A percentile compares a stretch with the other conserved stretches of the same genome.
Conservation (phyloP, 1,140 invertebrate genomes). For the Drosophila repleta region DNA sequence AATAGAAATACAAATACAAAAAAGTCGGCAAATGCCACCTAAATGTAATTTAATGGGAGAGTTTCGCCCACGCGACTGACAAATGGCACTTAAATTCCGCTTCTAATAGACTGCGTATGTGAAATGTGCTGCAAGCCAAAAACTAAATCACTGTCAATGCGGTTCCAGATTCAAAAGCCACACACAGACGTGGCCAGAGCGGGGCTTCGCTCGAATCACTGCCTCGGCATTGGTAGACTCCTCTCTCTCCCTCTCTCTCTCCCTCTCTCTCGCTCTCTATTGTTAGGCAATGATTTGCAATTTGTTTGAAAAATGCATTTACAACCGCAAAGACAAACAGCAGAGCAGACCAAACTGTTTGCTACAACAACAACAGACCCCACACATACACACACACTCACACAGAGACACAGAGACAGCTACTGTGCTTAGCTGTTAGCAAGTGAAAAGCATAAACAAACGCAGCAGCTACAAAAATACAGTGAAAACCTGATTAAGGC, state of each 20-base stretch:
- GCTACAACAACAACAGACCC: neutral
- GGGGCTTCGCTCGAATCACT: constrained; percentile 43
- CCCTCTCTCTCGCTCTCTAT: constrained; percentile 40
- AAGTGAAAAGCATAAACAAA: constrained; percentile 75
- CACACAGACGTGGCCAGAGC: constrained; percentile 5
- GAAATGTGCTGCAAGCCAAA: constrained; percentile 56
- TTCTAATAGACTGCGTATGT: constrained; percentile 69
- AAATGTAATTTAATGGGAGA: constrained; percentile 70
- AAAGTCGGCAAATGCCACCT: constrained; percentile 30
- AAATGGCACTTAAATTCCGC: constrained; percentile 54
- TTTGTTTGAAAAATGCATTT: constrained; percentile 82
- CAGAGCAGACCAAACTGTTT: constrained; percentile 30
- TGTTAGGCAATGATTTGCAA: constrained; percentile 82
- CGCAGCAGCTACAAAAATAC: constrained; percentile 47
- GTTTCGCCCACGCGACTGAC: constrained; percentile 20
- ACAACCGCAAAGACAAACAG: constrained; percentile 76
- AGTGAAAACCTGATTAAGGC: neutral
- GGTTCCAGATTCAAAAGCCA: constrained; percentile 67
- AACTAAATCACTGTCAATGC: constrained; percentile 80
- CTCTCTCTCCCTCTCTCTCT: neutral
- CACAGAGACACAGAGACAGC: neutral
- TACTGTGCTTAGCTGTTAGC: constrained; percentile 39
- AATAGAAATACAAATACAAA: constrained; percentile 29
- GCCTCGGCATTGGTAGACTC: constrained; percentile 23
- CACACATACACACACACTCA: neutral